Evolutionary conservation across 2,113 vertebrate species (phyloP), one percentile per base, ranked within the genome.

Genomic region (Ceyx melanurus): DNA sequence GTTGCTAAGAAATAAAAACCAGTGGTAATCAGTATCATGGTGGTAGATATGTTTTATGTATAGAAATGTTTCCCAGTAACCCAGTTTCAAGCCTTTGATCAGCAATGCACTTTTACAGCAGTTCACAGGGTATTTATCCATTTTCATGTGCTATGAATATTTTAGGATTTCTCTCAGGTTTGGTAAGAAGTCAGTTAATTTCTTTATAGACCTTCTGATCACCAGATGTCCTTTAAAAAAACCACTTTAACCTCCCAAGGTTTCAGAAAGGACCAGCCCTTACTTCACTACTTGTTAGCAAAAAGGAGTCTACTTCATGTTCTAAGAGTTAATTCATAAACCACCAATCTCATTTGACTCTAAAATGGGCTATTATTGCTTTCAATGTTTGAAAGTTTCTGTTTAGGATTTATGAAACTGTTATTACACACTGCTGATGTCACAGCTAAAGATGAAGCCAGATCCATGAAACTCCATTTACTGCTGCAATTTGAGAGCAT

Each of bases 141-240:
- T 57, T 82, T 89, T 87, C 62, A 60, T 48, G 8, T 40, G 40
- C 67, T 21, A 82, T 37, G 1, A 81, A 54, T 74, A 83, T 67
- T 73, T 80, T 22, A 77, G 50, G 35, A 62, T 80, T 88, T 82
- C 42, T 83, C 42, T 61, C 58, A 76, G 35, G 28, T 90, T 89
- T 85, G 76, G 5, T 66, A 73, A 65, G n/a, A 85, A 35, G 10
- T 35, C 3, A 15, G 73, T 85, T 65, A 73, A 61, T 57, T 80
- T 76, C 43, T 82, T 89, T 50, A 60, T 19, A 46, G 51, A 25
- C 10, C 10, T 51, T 68, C n/a, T 62, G 15, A 83, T 81, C 0
- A 2, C 60, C 31, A 26, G 65, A 6, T 23, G 28, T 74, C 48
- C 21, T 75, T 82, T 5, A 3, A 77, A 82, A 82, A 82, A 92